Evolutionary conservation across 2,888 invertebrate genomes (phyloP).

Genomic region (Brachyptera risi): DNA sequence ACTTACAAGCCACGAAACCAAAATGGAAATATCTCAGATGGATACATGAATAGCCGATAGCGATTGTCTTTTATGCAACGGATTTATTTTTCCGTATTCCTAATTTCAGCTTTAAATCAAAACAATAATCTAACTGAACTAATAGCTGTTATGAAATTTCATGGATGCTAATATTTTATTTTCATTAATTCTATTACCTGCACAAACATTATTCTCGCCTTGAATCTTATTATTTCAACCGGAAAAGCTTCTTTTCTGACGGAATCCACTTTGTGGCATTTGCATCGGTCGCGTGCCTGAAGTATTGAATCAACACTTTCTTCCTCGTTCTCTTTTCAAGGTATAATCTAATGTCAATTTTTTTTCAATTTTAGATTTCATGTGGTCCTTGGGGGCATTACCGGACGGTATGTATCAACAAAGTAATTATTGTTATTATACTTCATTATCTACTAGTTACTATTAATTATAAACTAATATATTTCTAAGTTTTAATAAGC

Average conservation of each 20-base stretch:
- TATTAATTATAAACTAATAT: neutral
- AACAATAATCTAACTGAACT: constrained; percentile 25
- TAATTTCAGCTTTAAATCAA: neutral
- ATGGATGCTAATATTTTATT: constrained; percentile 36
- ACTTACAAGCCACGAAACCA: neutral
- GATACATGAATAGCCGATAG: neutral
- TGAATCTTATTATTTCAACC: neutral
- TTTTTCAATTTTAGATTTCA: constrained; percentile 79
- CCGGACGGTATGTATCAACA: constrained; percentile 81
- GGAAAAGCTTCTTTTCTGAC: too few relatives aligned
- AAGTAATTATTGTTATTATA: constrained; percentile 16
- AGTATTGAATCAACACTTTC: too few relatives aligned
- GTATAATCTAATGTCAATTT: constrained; percentile 27
- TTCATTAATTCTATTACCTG: constrained; percentile 25
- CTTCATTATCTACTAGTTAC: too few relatives aligned
- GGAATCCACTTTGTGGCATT: too few relatives aligned
- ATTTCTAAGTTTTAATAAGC: too few relatives aligned
- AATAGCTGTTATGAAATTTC: constrained; percentile 40
- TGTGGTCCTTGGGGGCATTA: constrained; percentile 97
- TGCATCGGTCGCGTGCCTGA: too few relatives aligned
- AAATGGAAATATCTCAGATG: constrained; percentile 30
- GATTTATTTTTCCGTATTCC: neutral
- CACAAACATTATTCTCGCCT: constrained; percentile 7
- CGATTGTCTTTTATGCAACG: neutral
- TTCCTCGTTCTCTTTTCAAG: too few relatives aligned